phyloP scores from a whole-genome alignment of 2,113 vertebrate genomes.

The Hippocampus zosterae region DNA sequence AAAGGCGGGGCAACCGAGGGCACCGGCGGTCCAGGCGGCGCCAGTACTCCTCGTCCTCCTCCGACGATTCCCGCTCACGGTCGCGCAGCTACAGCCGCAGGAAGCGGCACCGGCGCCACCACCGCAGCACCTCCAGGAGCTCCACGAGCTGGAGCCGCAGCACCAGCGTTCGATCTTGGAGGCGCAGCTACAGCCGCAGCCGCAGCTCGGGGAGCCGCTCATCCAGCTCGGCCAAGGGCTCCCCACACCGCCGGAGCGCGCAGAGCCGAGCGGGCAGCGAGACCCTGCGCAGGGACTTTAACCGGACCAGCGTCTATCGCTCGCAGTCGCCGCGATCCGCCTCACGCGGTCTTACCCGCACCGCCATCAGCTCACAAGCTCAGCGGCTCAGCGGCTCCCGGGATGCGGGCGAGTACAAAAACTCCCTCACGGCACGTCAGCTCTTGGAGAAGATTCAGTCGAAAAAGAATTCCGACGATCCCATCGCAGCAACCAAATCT shows the following conservation, averaged over 20 bases:
- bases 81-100: slow-evolving; percentile 81
- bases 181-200: slow-evolving; percentile 91
- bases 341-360: slow-evolving; percentile 69
- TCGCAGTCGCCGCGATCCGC: slow-evolving; percentile 89
- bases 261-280: slow-evolving; percentile 72
- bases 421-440: slow-evolving; percentile 86
- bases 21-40: slow-evolving; percentile 78
- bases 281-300: slow-evolving; percentile 80
- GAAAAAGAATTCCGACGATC: slow-evolving; percentile 76
- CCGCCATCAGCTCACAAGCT: slow-evolving; percentile 62
- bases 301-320: slow-evolving; percentile 90
- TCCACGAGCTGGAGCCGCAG: slow-evolving; percentile 89
- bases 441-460: slow-evolving; percentile 92
- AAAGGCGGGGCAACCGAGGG: slow-evolving; percentile 75
- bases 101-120: slow-evolving; percentile 76
- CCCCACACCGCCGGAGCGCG: slow-evolving; percentile 74
- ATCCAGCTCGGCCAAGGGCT: slow-evolving; percentile 77
- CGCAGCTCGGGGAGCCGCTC: slow-evolving; percentile 83
- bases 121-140: slow-evolving; percentile 80
- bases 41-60: slow-evolving; percentile 82
- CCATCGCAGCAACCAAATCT: slow-evolving; percentile 72
- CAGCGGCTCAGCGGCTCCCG: slow-evolving; percentile 55
- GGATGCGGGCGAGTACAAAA: slow-evolving; percentile 82
- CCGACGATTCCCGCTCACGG: slow-evolving; percentile 77
- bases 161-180: slow-evolving; percentile 86